Conservation (phyloP, 1,140 invertebrate genomes). For the Dryas iulia region DNA sequence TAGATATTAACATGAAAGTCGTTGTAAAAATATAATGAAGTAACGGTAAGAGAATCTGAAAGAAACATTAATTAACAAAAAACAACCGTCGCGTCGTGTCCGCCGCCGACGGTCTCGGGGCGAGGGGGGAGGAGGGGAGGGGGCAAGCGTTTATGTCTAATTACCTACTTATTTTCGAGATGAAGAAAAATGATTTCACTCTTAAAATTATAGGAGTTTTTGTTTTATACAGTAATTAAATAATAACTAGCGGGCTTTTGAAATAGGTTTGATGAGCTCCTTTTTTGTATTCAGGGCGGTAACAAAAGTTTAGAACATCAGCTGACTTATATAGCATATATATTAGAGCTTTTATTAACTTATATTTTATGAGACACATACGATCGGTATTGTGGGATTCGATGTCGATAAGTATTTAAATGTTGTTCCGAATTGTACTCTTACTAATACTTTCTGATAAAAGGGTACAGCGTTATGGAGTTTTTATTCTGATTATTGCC, state of each 20-base stretch:
- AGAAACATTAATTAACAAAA: constrained; percentile 22
- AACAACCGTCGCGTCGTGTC: not conserved
- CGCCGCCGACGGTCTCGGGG: not conserved
- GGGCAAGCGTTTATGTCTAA: constrained; percentile 3
- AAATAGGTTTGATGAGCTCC: not conserved
- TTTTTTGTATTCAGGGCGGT: not conserved
- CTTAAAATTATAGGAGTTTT: constrained; percentile 12
- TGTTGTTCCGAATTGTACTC: not conserved
- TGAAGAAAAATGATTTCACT: constrained; percentile 17
- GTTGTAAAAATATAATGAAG: constrained; percentile 12
- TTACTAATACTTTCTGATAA: too few species aligned
- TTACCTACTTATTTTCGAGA: constrained; percentile 12
- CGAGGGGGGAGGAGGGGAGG: too few species aligned
- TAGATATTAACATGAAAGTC: constrained; percentile 6
- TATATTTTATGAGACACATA: too few species aligned
- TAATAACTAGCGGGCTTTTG: constrained; percentile 6
- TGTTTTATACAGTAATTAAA: constrained; percentile 6
- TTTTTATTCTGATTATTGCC: too few species aligned
- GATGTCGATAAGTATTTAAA: too few species aligned
- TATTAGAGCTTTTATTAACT: too few species aligned
- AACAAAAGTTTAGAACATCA: not conserved
- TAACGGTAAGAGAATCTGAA: constrained; percentile 17
- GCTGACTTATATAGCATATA: too few species aligned
- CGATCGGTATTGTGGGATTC: too few species aligned
- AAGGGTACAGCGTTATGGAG: too few species aligned